These are phyloP conservation scores for Acrocephalus kingi DNA, from an alignment of 2,113 vertebrate species.

Conservation along the genomic window DNA sequence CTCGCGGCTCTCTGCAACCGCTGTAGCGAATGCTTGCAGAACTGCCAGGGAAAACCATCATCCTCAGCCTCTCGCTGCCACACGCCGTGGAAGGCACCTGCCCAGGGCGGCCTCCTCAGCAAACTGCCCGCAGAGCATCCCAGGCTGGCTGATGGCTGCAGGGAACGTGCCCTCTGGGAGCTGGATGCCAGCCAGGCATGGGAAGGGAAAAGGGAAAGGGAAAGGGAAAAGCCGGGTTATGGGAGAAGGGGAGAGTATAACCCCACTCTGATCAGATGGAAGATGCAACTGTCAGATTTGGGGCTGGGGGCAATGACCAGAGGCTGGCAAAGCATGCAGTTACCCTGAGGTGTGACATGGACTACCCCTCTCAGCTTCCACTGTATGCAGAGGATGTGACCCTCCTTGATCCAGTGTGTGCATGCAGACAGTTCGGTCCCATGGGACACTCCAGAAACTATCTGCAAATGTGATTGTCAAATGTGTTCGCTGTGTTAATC, in stretches of 20 bases:
- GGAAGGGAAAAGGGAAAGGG: background rate
- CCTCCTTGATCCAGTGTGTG: background rate
- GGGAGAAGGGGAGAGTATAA: background rate
- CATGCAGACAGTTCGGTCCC: background rate
- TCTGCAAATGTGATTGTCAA: background rate
- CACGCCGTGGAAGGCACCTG: background rate
- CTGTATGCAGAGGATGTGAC: background rate
- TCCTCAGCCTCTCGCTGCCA: accelerated
- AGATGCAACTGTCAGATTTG: background rate
- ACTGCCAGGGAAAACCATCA: background rate
- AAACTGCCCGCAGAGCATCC: too few species aligned
- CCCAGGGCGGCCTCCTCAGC: background rate
- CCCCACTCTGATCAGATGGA: background rate
- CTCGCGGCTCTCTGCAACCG: background rate
- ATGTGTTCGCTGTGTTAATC: background rate
- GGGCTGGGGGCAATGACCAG: background rate
- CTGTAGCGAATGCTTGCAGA: background rate
- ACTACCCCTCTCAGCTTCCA: background rate
- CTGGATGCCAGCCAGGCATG: background rate
- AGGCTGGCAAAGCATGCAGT: background rate
- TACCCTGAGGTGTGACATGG: accelerated
- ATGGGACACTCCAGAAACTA: background rate
- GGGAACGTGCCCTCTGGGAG: background rate
- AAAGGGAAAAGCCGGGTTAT: accelerated
- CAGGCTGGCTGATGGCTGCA: accelerated